phyloP scores from a whole-genome alignment of 2,797 vertebrate genomes.

The Chrosomus eos region DNA sequence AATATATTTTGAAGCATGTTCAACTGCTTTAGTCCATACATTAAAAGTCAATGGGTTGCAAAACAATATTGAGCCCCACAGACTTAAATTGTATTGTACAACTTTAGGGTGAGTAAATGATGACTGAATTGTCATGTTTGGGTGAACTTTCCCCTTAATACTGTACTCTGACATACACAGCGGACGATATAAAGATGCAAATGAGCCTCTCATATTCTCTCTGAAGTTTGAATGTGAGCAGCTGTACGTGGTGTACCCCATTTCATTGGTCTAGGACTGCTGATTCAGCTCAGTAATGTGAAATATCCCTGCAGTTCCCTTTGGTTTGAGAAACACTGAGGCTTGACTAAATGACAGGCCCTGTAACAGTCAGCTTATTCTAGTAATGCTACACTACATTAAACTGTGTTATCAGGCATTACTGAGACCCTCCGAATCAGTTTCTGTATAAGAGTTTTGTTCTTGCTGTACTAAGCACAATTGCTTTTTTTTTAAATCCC shows the following conservation, averaged over 20 bases:
- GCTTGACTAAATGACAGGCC: conserved; percentile 46
- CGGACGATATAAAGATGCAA: neutral
- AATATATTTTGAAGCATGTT: neutral
- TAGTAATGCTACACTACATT: conserved; percentile 35
- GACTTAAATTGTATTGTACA: neutral
- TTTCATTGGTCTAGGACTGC: conserved; percentile 37
- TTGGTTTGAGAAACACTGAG: conserved; percentile 27
- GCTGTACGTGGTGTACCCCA: neutral
- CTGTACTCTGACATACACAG: neutral
- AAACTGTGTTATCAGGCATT: conserved; percentile 37
- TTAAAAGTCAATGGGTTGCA: neutral
- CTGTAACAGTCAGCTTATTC: conserved; percentile 54
- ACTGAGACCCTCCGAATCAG: conserved; percentile 10
- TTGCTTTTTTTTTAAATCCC: conserved; percentile 30
- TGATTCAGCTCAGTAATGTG: conserved; percentile 43
- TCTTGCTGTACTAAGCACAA: conserved; percentile 53
- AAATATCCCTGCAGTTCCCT: conserved; percentile 19
- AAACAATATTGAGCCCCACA: neutral
- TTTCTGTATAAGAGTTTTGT: conserved; percentile 12
- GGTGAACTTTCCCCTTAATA: neutral
- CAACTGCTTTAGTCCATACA: neutral
- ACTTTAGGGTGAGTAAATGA: neutral
- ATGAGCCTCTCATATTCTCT: neutral
- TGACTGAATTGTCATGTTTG: neutral
- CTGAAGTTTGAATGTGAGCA: neutral